These are phyloP conservation scores for Xerus rutilus DNA, from an alignment of 2,797 vertebrate species.

Conservation along the genomic window DNA sequence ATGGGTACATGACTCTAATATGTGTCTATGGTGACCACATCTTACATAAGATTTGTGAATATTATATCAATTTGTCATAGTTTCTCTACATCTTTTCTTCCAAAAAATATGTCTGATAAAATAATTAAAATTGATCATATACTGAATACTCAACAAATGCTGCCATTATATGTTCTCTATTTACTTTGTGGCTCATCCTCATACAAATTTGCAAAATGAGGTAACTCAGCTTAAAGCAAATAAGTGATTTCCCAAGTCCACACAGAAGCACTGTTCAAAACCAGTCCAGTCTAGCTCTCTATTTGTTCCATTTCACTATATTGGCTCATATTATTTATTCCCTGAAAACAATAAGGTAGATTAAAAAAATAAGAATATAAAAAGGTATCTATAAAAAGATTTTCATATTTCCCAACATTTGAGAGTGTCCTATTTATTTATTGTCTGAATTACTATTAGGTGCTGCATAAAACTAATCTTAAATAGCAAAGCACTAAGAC, in stretches of 20 bases:
- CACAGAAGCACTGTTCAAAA: background rate
- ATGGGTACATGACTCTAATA: background rate
- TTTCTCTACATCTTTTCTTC: background rate
- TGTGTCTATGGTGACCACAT: background rate
- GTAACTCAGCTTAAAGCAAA: background rate
- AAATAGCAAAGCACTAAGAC: slow-evolving; percentile 16
- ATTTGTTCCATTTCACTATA: background rate
- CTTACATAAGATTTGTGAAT: slow-evolving; percentile 51
- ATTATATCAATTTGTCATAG: background rate
- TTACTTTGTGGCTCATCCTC: background rate
- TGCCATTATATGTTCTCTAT: background rate
- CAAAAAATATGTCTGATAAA: slow-evolving; percentile 52
- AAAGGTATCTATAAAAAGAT: slow-evolving; percentile 14
- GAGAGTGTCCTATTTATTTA: background rate
- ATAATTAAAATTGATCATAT: background rate
- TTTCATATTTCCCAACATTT: slow-evolving; percentile 41
- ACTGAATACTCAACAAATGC: background rate
- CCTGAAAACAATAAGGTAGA: background rate
- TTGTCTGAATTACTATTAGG: slow-evolving; percentile 2
- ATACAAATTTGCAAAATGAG: slow-evolving; percentile 47
- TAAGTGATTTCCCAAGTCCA: background rate
- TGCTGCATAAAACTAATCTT: slow-evolving; percentile 19
- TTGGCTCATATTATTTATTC: background rate
- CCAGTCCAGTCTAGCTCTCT: background rate
- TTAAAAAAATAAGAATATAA: slow-evolving; percentile 11